Evolutionary conservation across 2,888 invertebrate species (phyloP).

Genomic region (Abscondita cerata): DNA sequence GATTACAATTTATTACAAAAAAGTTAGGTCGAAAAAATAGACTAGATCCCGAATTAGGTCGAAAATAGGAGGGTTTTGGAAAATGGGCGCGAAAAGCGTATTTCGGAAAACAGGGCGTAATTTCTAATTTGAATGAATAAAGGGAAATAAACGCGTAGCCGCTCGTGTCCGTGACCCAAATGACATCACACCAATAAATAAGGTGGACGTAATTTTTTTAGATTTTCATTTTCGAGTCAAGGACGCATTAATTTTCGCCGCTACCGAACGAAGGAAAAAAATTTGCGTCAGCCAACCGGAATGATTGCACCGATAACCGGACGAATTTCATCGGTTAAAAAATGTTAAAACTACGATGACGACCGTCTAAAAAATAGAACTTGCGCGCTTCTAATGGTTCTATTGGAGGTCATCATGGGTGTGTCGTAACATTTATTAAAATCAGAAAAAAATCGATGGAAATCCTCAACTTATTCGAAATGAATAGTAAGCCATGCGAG

Average conservation of each 20-base stretch:
- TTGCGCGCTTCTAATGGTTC: slow-evolving; percentile 24
- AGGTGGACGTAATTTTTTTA: not conserved
- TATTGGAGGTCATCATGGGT: slow-evolving; percentile 33
- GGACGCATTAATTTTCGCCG: not conserved
- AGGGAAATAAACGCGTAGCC: not conserved
- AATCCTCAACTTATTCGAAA: not conserved
- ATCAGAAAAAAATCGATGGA: slow-evolving; percentile 1
- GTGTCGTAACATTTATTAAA: slow-evolving; percentile 23
- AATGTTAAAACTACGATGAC: slow-evolving; percentile 49
- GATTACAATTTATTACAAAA: too few relatives aligned
- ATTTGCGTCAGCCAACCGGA: not conserved
- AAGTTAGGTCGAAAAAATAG: too few relatives aligned
- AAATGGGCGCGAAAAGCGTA: too few relatives aligned
- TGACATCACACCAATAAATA: not conserved
- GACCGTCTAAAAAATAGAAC: slow-evolving; percentile 51
- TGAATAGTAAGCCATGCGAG: slow-evolving; percentile 4
- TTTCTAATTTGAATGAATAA: too few relatives aligned
- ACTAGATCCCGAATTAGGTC: too few relatives aligned
- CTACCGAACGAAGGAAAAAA: not conserved
- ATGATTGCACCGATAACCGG: not conserved
- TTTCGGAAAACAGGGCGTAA: too few relatives aligned
- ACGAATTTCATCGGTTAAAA: slow-evolving; percentile 5
- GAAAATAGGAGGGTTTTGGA: too few relatives aligned
- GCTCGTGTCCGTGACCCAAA: slow-evolving; percentile 1
- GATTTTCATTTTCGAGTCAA: not conserved